These are phyloP conservation scores for Leptinotarsa juncta DNA, from an alignment of 2,888 invertebrate genomes.

Conservation along the genomic window DNA sequence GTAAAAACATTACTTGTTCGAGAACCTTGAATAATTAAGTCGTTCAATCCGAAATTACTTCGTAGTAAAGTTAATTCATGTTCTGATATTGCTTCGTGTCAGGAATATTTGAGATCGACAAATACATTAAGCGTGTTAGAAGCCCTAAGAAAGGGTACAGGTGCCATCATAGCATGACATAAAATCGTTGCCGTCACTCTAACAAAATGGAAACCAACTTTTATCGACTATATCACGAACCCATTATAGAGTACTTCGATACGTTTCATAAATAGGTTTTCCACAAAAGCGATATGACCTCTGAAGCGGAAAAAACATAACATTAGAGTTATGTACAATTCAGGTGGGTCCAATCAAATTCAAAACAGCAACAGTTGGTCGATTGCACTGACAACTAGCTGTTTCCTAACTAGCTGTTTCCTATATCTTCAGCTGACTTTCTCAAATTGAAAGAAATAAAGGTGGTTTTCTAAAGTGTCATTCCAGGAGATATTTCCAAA, in stretches of 20 bases:
- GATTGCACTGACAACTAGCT: too few species aligned
- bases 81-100: background rate
- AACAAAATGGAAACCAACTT: conserved; percentile 11
- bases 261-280: too few species aligned
- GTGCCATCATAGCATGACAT: conserved; percentile 9
- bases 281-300: too few species aligned
- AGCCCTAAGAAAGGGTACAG: background rate
- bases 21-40: background rate
- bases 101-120: background rate
- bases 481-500: too few species aligned
- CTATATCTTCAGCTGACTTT: too few species aligned
- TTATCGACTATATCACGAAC: conserved; percentile 9
- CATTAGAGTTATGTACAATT: too few species aligned
- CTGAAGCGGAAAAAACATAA: too few species aligned
- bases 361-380: too few species aligned
- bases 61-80: background rate
- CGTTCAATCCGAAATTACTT: background rate
- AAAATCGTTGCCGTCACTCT: conserved; percentile 14
- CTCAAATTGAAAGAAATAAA: too few species aligned
- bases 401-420: too few species aligned
- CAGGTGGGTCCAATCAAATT: too few species aligned
- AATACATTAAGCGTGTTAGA: conserved; percentile 1
- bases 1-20: background rate
- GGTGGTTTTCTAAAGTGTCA: too few species aligned
- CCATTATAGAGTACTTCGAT: background rate